A percentile compares a stretch with the other conserved stretches of the same genome.
These are phyloP conservation scores for Patella caerulea DNA, from an alignment of 2,888 invertebrate species.

Conservation along the genomic window DNA sequence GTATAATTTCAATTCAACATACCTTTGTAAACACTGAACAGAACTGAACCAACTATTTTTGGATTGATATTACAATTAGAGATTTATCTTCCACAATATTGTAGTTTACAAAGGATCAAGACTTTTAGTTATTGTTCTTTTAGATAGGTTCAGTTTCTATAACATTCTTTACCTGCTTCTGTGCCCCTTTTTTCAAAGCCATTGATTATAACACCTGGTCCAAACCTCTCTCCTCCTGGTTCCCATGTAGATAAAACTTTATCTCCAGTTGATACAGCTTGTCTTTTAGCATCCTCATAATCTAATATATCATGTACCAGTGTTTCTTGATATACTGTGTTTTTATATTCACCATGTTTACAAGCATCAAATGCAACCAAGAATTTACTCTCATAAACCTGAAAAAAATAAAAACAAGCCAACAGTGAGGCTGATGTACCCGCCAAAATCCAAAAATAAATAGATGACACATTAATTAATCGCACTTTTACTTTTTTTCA, in stretches of 20 bases:
- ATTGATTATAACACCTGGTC: conserved; percentile 66
- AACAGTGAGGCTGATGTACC: too few species aligned
- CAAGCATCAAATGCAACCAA: conserved; percentile 68
- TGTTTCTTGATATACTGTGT: conserved; percentile 69
- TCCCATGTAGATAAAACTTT: conserved; percentile 68
- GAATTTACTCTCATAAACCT: conserved; percentile 66
- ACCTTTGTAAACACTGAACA: too few species aligned
- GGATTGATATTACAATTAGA: too few species aligned
- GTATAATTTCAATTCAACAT: too few species aligned
- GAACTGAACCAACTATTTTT: too few species aligned
- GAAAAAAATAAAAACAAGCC: conserved; percentile 26
- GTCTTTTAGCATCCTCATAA: conserved; percentile 65
- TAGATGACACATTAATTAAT: too few species aligned
- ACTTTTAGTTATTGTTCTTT: background rate
- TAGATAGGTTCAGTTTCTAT: background rate
- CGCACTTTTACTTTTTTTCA: too few species aligned
- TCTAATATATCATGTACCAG: conserved; percentile 69
- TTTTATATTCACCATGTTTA: conserved; percentile 65
- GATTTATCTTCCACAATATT: too few species aligned
- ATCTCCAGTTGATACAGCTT: conserved; percentile 66
- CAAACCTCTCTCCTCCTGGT: conserved; percentile 65
- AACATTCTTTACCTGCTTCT: conserved; percentile 43
- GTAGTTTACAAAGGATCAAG: too few species aligned
- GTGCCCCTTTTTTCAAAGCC: conserved; percentile 65
- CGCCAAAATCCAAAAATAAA: too few species aligned